Base-by-base conservation (phyloP, 2,797 vertebrate species). In the Mycteria americana region DNA sequence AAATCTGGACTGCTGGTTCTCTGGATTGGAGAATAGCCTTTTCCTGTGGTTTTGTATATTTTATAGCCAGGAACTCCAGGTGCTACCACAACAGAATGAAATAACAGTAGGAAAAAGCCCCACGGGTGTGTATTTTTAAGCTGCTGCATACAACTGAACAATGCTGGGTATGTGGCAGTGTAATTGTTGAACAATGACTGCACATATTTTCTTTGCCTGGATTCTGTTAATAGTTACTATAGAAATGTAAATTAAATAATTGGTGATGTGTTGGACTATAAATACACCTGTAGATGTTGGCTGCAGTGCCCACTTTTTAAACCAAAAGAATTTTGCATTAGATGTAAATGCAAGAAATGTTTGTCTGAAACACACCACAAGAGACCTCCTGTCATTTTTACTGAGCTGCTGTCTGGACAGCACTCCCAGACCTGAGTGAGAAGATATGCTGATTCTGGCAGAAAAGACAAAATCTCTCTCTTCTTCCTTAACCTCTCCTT, bases 231-330 rank as follows among this genome's bases (percentile, higher is more conserved):
- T 74, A 69, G 85, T 95, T 96, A 88, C 87, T 96, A 93, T 94
- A 75, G 85, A 94, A 95, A 94, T 90, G 6, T 51, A 95, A 94
- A 95, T 94, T 89, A 93, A 97, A 96, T 94, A 93, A 94, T 78
- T 91, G 69, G 48, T 3, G 7, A 77, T 50, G 48, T 77, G 37
- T 37, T 92, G 62, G 37, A 76, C 82, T 96, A 91, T 91, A 95
- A 97, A 96, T 92, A 80, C 30, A 87, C 64, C 64, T 94, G n/a
- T 75, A 76, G 54, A 72, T 75, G 23, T 54, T 7, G 3, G 46
- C 43, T 79, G 56, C 51, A 78, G 48, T 74, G 73, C 37, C 39
- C 9, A 5, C 11, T 35, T 63, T 89, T 86, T 65, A 92, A 97
- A 90, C n/a, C 13, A 46, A 68, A 89, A 80, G 13, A 25, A 41